phyloP scores from a whole-genome alignment of 2,113 vertebrate species.

The Oceanites oceanicus region DNA sequence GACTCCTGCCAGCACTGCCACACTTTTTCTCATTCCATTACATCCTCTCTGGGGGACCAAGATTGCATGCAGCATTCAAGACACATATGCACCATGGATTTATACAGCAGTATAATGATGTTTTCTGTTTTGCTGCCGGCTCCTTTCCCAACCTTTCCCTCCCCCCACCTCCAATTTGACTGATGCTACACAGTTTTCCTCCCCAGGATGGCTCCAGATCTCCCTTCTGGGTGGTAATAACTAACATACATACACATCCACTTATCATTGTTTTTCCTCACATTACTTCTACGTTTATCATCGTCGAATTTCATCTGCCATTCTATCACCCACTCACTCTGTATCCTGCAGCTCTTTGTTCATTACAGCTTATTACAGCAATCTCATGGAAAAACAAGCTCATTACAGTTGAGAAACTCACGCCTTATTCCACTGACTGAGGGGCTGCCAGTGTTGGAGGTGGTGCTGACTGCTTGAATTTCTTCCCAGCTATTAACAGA shows the following conservation, averaged over 20 bases:
- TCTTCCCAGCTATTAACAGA: constrained; percentile 57
- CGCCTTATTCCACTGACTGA: constrained; percentile 36
- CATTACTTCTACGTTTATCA: constrained; percentile 2
- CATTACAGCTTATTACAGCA: constrained; percentile 55
- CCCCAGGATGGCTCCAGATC: constrained; percentile 16
- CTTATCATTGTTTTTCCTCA: constrained; percentile 5
- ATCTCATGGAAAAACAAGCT: constrained; percentile 59
- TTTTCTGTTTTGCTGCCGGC: constrained; percentile 64
- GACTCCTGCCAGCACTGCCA: not conserved
- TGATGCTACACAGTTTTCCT: constrained; percentile 33
- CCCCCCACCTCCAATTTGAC: constrained; percentile 10
- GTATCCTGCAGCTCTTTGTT: constrained; percentile 50
- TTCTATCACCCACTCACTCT: constrained; percentile 33
- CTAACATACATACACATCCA: not conserved
- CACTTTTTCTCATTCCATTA: constrained; percentile 5
- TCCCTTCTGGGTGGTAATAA: constrained; percentile 61
- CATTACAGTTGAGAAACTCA: constrained; percentile 3
- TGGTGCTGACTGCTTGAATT: constrained; percentile 47
- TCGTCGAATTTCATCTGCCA: constrained; percentile 33
- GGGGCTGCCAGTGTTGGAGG: constrained; percentile 50
- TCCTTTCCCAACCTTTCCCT: constrained; percentile 27
- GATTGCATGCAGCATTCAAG: constrained; percentile 30
- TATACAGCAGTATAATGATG: constrained; percentile 50
- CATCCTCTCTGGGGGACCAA: not conserved
- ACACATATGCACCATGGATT: constrained; percentile 15